These are phyloP conservation scores for Phortica okadai DNA, from an alignment of 2,888 invertebrate species.

Conservation along the genomic window DNA sequence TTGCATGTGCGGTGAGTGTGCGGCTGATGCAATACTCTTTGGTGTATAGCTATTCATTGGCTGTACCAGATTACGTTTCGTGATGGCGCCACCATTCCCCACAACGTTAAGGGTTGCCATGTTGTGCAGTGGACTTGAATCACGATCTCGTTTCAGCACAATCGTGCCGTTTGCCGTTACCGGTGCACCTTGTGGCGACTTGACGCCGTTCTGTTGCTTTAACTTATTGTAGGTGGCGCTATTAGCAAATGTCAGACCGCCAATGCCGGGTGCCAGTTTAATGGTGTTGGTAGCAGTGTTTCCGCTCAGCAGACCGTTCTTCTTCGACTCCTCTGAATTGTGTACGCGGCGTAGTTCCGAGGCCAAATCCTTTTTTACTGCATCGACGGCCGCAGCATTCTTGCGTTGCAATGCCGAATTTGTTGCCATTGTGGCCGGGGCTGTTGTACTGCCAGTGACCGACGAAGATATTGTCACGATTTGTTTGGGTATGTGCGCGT, in stretches of 20 bases:
- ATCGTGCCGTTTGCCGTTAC: slow-evolving; percentile 66
- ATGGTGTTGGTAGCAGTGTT: slow-evolving; percentile 71
- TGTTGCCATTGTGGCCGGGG: slow-evolving; percentile 66
- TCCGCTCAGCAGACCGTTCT: slow-evolving; percentile 46
- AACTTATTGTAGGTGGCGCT: slow-evolving; percentile 75
- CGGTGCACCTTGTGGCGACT: slow-evolving; percentile 61
- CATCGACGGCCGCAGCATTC: slow-evolving; percentile 73
- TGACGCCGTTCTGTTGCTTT: slow-evolving; percentile 69
- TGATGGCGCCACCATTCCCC: slow-evolving; percentile 45
- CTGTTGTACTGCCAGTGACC: slow-evolving; percentile 59
- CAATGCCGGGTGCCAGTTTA: slow-evolving; percentile 75
- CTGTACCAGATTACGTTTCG: slow-evolving; percentile 66
- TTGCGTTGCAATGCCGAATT: slow-evolving; percentile 70
- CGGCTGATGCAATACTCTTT: slow-evolving; percentile 72
- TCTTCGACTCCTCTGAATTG: slow-evolving; percentile 42
- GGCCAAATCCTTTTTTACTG: slow-evolving; percentile 82
- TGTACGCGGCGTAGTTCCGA: slow-evolving; percentile 77
- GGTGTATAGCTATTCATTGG: slow-evolving; percentile 59
- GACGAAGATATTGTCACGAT: slow-evolving; percentile 64
- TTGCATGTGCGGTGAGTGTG: slow-evolving; percentile 66
- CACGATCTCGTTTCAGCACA: slow-evolving; percentile 71
- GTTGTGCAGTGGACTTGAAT: slow-evolving; percentile 70
- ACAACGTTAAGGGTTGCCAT: slow-evolving; percentile 59
- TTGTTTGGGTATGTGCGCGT: slow-evolving; percentile 70
- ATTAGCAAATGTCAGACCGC: slow-evolving; percentile 76